Conservation (phyloP, 1,140 invertebrate species). For the Drosophila sproati region DNA sequence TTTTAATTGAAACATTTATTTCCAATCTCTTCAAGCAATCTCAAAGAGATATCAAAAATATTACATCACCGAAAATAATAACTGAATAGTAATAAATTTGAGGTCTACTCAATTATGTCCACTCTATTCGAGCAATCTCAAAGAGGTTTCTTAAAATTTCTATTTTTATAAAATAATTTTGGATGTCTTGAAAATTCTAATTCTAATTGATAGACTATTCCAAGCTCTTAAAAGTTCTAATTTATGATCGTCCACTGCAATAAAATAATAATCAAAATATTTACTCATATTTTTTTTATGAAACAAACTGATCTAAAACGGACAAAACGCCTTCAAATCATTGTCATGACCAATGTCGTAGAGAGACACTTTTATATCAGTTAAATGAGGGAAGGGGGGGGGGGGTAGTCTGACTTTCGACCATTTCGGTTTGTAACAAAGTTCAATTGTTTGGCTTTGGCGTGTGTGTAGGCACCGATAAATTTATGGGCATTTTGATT, state of each 20-base stretch:
- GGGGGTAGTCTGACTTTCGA: neutral
- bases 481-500: slow-evolving; percentile 78
- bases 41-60: too few species aligned
- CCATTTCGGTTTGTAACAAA: slow-evolving; percentile 29
- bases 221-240: neutral
- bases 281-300: neutral
- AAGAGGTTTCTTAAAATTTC: too few species aligned
- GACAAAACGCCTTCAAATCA: slow-evolving; percentile 1
- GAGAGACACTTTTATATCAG: slow-evolving; percentile 30
- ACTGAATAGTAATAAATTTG: too few species aligned
- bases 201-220: neutral
- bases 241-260: neutral
- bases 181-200: too few species aligned
- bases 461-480: slow-evolving; percentile 61
- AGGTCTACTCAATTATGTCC: too few species aligned
- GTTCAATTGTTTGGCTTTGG: slow-evolving; percentile 52
- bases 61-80: too few species aligned
- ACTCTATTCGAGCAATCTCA: too few species aligned
- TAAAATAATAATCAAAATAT: slow-evolving; percentile 1
- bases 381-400: neutral
- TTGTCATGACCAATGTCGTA: neutral
- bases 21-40: too few species aligned
- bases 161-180: too few species aligned
- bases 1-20: too few species aligned
- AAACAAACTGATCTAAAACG: neutral